Evolutionary conservation across 2,888 invertebrate genomes (phyloP), one percentile per base, ranked within the genome.

Genomic region (Actias luna): DNA sequence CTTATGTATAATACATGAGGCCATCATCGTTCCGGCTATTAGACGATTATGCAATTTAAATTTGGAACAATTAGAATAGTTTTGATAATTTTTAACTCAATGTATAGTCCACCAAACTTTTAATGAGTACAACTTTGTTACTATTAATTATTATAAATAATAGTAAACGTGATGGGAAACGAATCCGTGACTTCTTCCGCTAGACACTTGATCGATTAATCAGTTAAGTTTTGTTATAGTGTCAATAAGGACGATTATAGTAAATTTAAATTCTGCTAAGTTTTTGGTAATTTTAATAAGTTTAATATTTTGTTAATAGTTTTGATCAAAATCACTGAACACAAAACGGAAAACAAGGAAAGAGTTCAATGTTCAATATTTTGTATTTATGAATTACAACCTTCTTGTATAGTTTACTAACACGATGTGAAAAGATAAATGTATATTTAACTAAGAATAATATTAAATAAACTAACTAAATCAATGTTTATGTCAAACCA

Each of bases 1-100:
- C 63, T 77, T 76, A 69, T 62, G 69, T 60, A 73, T 76, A 61
- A 55, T 58, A 64, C 12, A 46, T 63, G 72, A 72, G 69, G 70
- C 73, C 70, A 74, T 71, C 68, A 67, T 64, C 65, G 63, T 61
- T 65, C 29, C 31, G 61, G 42, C 31, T 57, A 58, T n/a, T 25
- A 29, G 42, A 16, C 57, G 55, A 29, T 55, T 55, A 55, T 29
- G 55, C n/a, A 55, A 55, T 55, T 55, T 14, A 16, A 46, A 46
- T 46, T 39, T 16, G 16, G 22, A 46, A 22, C 8, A 25, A 10
- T 10, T 42, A 18, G n/a, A 42, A 18, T 42, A 2, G 14, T 22
- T 12, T 22, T 46, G 22, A 46, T 22, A 46, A 7, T 22, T 46
- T 46, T 46, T 46, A 46, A 16, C 2, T 10, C 22, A 46, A 1